Conservation (phyloP, 2,888 invertebrate species). For the Nemurella pictetii region DNA sequence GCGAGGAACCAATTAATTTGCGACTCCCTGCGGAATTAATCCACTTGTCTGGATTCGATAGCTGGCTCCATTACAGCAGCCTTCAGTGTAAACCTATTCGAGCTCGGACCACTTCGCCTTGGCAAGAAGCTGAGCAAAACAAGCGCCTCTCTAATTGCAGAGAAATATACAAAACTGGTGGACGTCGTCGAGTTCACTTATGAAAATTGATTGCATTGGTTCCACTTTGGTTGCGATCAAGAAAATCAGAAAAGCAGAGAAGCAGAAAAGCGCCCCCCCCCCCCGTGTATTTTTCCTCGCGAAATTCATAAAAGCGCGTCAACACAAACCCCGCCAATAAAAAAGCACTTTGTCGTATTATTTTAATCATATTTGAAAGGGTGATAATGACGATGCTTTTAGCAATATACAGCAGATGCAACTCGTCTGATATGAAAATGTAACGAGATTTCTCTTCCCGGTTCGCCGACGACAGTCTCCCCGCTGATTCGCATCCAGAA, state of each 20-base stretch:
- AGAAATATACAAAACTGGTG: neutral
- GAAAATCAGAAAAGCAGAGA: neutral
- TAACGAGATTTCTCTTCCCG: neutral
- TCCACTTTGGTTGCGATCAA: neutral
- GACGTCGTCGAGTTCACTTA: neutral
- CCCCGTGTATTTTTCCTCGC: neutral
- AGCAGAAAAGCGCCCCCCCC: neutral
- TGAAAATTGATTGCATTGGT: neutral
- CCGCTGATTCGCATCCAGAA: slow-evolving; percentile 80
- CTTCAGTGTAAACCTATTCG: too few species aligned
- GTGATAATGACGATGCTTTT: neutral
- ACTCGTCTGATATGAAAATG: neutral
- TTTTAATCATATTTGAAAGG: neutral
- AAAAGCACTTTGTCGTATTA: neutral
- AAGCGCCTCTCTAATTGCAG: neutral
- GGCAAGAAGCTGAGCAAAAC: neutral
- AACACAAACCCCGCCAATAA: neutral
- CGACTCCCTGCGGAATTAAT: neutral
- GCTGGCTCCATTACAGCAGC: neutral
- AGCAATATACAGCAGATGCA: neutral
- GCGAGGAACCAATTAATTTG: neutral
- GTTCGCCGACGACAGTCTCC: slow-evolving; percentile 66
- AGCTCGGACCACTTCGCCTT: too few species aligned
- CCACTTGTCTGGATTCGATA: neutral
- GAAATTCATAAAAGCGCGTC: neutral